phyloP scores from a whole-genome alignment of 2,113 vertebrate genomes.

The Donacobius atricapilla region DNA sequence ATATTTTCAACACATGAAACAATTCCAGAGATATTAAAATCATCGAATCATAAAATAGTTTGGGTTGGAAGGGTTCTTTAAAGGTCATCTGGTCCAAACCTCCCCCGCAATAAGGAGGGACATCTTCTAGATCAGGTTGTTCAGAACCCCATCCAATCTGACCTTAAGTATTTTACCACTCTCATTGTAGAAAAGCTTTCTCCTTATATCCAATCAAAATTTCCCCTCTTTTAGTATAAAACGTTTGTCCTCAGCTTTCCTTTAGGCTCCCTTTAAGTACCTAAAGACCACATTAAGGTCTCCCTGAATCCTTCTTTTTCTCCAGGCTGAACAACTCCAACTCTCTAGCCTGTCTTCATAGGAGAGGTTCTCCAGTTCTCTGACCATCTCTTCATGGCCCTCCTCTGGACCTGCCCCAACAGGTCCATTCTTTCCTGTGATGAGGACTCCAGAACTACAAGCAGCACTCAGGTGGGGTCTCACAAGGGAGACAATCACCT shows the following conservation, averaged over 20 bases:
- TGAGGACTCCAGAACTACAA: background rate
- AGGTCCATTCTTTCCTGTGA: background rate
- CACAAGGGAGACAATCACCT: background rate
- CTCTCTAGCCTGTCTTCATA: background rate
- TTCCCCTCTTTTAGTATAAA: background rate
- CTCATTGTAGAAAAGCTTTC: background rate
- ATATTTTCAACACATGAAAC: rapidly evolving
- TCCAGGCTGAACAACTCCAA: background rate
- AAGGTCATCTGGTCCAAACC: background rate
- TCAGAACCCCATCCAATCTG: background rate
- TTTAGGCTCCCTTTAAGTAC: background rate
- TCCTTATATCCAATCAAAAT: background rate
- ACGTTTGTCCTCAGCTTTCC: background rate
- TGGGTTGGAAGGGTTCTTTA: background rate
- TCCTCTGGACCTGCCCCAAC: background rate
- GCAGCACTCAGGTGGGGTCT: background rate
- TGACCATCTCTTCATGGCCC: too few species aligned
- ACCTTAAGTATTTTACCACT: background rate
- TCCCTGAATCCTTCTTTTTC: background rate
- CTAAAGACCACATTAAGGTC: background rate
- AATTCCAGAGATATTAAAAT: background rate
- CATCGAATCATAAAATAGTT: background rate
- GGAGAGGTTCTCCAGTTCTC: background rate
- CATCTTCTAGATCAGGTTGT: background rate
- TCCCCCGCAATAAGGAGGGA: background rate